Evolutionary conservation across 2,113 vertebrate genomes (phyloP).

Genomic region (Hippopotamus amphibius): DNA sequence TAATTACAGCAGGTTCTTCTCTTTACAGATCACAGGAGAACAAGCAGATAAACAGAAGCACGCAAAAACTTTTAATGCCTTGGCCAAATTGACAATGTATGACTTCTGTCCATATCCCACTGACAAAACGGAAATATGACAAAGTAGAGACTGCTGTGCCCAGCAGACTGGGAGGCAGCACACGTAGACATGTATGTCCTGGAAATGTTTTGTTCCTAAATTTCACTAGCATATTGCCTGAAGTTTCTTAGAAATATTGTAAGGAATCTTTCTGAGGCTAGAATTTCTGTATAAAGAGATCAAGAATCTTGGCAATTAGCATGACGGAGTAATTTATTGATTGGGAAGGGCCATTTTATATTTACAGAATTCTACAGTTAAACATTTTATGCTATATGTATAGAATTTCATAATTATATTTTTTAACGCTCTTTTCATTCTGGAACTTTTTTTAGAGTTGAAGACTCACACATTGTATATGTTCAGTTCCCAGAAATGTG

Average conservation of each 20-base stretch:
- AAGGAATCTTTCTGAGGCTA: neutral
- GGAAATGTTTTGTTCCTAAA: neutral
- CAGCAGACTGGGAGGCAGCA: neutral
- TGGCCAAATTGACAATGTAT: neutral
- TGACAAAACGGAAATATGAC: neutral
- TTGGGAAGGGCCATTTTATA: neutral
- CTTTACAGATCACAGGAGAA: neutral
- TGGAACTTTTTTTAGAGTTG: neutral
- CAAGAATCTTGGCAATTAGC: neutral
- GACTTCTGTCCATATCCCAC: neutral
- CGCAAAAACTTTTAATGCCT: neutral
- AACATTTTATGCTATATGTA: neutral
- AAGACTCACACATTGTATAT: neutral
- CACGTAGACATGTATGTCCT: fast-evolving
- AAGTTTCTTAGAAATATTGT: neutral
- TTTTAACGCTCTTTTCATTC: neutral
- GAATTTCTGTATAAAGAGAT: neutral
- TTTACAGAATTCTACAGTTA: neutral
- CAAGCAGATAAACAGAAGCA: neutral
- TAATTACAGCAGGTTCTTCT: neutral
- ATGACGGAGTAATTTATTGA: neutral
- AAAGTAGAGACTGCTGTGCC: neutral
- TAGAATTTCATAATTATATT: neutral
- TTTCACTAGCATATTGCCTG: neutral
- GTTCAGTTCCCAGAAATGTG: neutral